Base-by-base conservation (phyloP, 2,113 vertebrate species). In the Morone saxatilis region DNA sequence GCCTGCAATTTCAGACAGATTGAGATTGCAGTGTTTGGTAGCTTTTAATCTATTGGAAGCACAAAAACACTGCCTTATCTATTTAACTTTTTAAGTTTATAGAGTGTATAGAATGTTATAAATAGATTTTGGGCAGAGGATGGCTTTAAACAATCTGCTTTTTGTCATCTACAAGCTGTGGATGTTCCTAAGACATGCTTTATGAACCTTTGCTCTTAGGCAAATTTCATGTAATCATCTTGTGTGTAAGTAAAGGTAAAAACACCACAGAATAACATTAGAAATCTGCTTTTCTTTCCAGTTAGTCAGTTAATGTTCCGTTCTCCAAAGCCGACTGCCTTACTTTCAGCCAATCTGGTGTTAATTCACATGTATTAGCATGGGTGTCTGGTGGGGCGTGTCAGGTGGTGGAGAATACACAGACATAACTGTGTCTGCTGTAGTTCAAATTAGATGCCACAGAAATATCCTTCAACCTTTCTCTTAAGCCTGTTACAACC, bases 401-500 rank as follows among this genome's bases (percentile, higher is more conserved):
- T 90, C 48, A 82, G 82, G 75, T 63, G 59, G 59, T 70, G 70
- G 54, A 71, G 85, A 87, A 84, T 76, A 85, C 79, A 86, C 74
- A 76, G 85, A 90, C 89, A 76, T 79, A 86, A 92, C 86, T 61
- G 80, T 91, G 91, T 95, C 82, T 90, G 85, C 90, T 86, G 86
- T 77, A 78, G 91, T 92, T 94, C 88, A 94, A 94, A 93, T 93
- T 91, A 93, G 93, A 92, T 81, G 86, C 90, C 91, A 93, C 91
- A 74, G 83, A 95, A 95, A 95, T 95, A 93, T 94, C 94, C 91
- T 86, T 91, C 90, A 90, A 90, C 92, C 91, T 93, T 92, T 90
- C 88, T 88, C 86, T 90, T 95, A 95, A 96, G 94, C 94, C 88
- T 90, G 93, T 96, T 94, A 95, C 92, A 90, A 86, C 80, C 78